Evolutionary conservation across 1,140 invertebrate genomes (phyloP).

Genomic region (Stenopsyche tienmushanensis): DNA sequence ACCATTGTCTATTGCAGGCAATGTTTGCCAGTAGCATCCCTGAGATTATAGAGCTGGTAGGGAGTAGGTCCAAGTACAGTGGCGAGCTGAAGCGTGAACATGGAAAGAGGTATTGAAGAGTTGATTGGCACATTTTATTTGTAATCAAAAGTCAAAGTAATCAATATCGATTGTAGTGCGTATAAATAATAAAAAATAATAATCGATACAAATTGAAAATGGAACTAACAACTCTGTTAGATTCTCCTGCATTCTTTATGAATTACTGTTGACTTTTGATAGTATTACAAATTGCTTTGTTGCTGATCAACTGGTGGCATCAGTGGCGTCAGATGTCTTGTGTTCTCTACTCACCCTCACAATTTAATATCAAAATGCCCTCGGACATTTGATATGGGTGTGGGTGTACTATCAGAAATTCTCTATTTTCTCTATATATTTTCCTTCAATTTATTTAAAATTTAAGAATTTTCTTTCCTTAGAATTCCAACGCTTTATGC

Average conservation of each 20-base stretch:
- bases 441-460: too few species aligned
- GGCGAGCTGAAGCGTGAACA: conserved; percentile 96
- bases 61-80: conserved; percentile 96
- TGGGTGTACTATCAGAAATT: conserved; percentile 40
- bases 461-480: too few species aligned
- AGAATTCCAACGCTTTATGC: too few species aligned
- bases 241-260: too few species aligned
- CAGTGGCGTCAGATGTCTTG: conserved; percentile 60
- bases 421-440: conserved; percentile 40
- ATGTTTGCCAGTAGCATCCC: conserved; percentile 98
- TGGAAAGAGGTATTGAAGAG: conserved; percentile 90
- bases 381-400: conserved; percentile 23
- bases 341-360: conserved; percentile 57
- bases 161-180: too few species aligned
- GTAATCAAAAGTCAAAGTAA: conserved; percentile 19
- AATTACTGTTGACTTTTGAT: too few species aligned
- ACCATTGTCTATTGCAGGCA: conserved; percentile 76
- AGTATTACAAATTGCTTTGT: conserved; percentile 15
- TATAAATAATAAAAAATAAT: too few species aligned
- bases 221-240: too few species aligned
- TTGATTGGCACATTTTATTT: conserved; percentile 36
- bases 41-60: conserved; percentile 98
- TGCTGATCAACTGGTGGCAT: conserved; percentile 44
- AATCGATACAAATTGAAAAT: too few species aligned
- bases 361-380: conserved; percentile 22